Evolutionary conservation across 37 sponge, comb jelly and placozoan species (phyloP).

Genomic region (Beroe ovata): DNA sequence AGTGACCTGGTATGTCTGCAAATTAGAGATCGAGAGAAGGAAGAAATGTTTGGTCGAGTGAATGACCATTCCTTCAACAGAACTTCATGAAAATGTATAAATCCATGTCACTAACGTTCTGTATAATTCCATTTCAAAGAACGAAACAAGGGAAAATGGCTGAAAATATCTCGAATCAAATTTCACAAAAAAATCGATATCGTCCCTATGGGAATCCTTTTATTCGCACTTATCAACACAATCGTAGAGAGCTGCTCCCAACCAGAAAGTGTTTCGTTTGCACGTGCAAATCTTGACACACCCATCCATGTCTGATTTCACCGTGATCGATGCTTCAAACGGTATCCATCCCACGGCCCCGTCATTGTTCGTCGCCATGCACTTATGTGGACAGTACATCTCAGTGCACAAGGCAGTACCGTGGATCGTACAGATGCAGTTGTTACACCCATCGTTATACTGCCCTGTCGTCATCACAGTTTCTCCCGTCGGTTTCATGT

Average conservation of each 20-base stretch:
- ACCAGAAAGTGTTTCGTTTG: background rate
- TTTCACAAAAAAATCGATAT: too few relatives aligned
- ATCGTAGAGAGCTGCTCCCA: background rate
- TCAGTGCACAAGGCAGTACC: background rate
- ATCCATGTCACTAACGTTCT: too few relatives aligned
- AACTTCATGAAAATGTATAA: too few relatives aligned
- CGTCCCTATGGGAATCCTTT: background rate
- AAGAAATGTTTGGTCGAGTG: too few relatives aligned
- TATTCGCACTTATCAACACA: background rate
- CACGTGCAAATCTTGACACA: background rate
- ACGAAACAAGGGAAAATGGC: too few relatives aligned
- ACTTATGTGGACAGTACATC: slow-evolving; percentile 40
- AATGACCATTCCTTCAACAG: too few relatives aligned
- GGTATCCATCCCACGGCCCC: background rate
- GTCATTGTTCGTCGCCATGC: background rate
- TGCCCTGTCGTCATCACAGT: background rate
- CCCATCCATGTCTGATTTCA: background rate
- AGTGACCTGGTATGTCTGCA: too few relatives aligned
- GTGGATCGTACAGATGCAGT: background rate
- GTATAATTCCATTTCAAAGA: too few relatives aligned
- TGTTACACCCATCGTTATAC: slow-evolving; percentile 39
- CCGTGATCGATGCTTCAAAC: background rate
- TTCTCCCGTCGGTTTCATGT: too few relatives aligned
- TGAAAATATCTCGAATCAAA: too few relatives aligned
- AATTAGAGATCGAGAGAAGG: too few relatives aligned